phyloP scores from a whole-genome alignment of 2,113 vertebrate species.

The Brachyhypopomus gauderio region DNA sequence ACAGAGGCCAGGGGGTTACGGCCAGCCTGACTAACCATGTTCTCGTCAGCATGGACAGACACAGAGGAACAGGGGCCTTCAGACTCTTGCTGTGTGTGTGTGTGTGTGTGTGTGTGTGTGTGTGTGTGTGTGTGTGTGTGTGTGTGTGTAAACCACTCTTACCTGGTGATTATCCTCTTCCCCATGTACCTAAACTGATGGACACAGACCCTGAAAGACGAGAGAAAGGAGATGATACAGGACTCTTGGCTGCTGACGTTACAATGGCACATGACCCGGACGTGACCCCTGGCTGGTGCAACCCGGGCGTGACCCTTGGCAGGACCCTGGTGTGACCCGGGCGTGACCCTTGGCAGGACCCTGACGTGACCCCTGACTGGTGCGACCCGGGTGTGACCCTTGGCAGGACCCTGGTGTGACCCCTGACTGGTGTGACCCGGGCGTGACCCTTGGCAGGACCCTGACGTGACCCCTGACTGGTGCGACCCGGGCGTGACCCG shows the following conservation, averaged over 20 bases:
- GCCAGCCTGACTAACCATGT: constrained; percentile 77
- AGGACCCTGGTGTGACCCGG: not conserved
- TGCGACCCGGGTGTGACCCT: no score
- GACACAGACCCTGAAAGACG: constrained; percentile 86
- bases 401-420: no score
- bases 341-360: not conserved
- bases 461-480: no score
- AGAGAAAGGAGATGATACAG: not conserved
- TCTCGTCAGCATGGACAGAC: constrained; percentile 86
- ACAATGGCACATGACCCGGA: not conserved
- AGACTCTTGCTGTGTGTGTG: constrained; percentile 51
- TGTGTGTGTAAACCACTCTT: constrained; percentile 47
- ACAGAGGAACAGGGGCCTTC: constrained; percentile 76
- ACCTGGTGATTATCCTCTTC: constrained; percentile 95
- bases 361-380: not conserved
- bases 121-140: constrained; percentile 35
- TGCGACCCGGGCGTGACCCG: no score
- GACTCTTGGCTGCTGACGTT: not conserved
- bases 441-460: no score
- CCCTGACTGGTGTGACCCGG: no score
- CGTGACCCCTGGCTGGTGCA: no score
- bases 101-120: constrained; percentile 22
- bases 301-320: not conserved
- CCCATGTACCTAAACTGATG: constrained; percentile 99
- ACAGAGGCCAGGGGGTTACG: constrained; percentile 45